Conservation (phyloP, 2,113 vertebrate genomes). For the Columba livia region DNA sequence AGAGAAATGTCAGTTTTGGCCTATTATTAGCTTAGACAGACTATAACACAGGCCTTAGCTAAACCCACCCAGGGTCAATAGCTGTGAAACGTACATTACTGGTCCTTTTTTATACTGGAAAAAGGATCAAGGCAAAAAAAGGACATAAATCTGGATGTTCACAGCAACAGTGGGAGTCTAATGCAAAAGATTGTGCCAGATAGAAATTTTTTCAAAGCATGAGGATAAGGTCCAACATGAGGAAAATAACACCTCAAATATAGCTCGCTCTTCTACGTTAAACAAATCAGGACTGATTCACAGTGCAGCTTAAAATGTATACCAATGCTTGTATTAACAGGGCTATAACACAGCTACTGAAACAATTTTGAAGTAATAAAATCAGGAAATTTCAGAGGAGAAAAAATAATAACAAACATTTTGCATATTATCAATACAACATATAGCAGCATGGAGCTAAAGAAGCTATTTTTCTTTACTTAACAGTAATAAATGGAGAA, state of each 20-base stretch:
- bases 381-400: neutral
- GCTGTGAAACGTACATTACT: neutral
- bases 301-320: neutral
- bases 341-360: neutral
- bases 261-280: neutral
- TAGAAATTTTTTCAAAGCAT: neutral
- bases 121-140: neutral
- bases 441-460: neutral
- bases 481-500: neutral
- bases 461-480: neutral
- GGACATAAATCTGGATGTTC: neutral
- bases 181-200: neutral
- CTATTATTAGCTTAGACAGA: neutral
- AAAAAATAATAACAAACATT: neutral
- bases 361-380: neutral
- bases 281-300: neutral
- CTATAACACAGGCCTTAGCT: neutral
- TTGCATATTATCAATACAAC: neutral
- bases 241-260: neutral
- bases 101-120: neutral
- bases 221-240: neutral
- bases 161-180: neutral
- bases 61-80: neutral
- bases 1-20: neutral
- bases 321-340: neutral